Percentiles rank a stretch among this genome's conserved stretches.
phyloP scores from a whole-genome alignment of 2,113 vertebrate genomes.

The Thalassoma bifasciatum region DNA sequence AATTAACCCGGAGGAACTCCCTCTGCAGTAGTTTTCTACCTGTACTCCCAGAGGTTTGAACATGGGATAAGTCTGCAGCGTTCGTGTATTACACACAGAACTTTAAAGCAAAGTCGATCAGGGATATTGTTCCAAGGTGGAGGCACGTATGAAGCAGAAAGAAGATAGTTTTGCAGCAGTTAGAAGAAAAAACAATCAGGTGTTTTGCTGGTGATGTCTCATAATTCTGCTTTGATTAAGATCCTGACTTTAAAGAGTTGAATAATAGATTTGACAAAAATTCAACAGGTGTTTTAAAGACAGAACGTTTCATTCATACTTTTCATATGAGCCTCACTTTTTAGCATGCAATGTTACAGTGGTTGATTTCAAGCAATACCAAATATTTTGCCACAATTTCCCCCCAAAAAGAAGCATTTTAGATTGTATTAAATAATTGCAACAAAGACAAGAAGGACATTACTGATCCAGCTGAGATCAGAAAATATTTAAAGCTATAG shows the following conservation, averaged over 20 bases:
- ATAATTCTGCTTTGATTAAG: background rate
- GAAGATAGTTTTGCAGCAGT: background rate
- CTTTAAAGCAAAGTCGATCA: conserved; percentile 34
- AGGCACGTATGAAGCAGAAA: conserved; percentile 18
- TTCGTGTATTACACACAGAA: conserved; percentile 30
- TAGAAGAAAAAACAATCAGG: background rate
- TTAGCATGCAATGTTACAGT: background rate
- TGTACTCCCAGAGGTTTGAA: conserved; percentile 42
- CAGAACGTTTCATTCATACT: too few relatives aligned
- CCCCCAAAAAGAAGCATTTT: background rate
- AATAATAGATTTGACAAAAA: background rate
- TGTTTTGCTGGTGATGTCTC: background rate
- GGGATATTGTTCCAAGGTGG: conserved; percentile 3
- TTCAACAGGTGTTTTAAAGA: conserved; percentile 11
- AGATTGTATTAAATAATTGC: too few relatives aligned
- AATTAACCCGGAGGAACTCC: conserved; percentile 54
- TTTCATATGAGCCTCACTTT: background rate
- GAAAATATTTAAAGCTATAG: background rate
- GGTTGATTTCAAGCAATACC: background rate
- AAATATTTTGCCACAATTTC: background rate
- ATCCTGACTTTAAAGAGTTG: background rate
- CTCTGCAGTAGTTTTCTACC: conserved; percentile 42
- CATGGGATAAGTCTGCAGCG: conserved; percentile 32
- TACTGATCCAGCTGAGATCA: background rate
- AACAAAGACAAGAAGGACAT: too few relatives aligned